A percentile compares a stretch with the other conserved stretches of the same genome.
Evolutionary conservation across 1,140 invertebrate species (phyloP).

Genomic region (Drosophila asahinai): DNA sequence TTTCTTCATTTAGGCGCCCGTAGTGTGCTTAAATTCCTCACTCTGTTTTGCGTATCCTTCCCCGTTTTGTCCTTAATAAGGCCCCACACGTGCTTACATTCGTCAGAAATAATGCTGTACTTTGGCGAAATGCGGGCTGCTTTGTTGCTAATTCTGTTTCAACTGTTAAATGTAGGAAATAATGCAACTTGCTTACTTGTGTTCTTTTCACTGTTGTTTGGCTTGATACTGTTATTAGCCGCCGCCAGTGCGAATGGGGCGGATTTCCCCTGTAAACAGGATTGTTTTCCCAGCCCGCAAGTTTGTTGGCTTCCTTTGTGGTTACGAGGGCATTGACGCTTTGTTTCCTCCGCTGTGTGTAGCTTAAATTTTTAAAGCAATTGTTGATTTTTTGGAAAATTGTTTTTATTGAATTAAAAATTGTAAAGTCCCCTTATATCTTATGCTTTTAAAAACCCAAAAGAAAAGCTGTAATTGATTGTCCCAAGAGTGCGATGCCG

Average conservation of each 20-base stretch:
- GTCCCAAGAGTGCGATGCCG: not conserved
- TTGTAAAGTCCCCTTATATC: too few species aligned
- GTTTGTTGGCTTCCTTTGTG: constrained; percentile 15
- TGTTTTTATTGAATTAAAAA: not conserved
- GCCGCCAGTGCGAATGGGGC: constrained; percentile 7
- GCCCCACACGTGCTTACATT: constrained; percentile 13
- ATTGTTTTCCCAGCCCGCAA: constrained; percentile 13
- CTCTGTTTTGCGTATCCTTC: constrained; percentile 10
- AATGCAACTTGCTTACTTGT: constrained; percentile 19
- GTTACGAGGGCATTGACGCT: constrained; percentile 19
- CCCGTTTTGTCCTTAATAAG: constrained; percentile 15
- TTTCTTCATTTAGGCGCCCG: constrained; percentile 56
- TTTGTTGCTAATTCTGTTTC: constrained; percentile 20
- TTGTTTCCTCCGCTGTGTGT: not conserved
- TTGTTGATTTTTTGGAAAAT: not conserved
- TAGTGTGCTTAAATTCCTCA: constrained; percentile 10
- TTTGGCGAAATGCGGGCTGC: constrained; percentile 14
- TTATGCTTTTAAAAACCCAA: not conserved
- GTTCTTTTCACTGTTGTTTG: constrained; percentile 15
- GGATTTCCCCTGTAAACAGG: constrained; percentile 15
- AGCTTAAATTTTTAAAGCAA: not conserved
- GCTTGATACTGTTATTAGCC: constrained; percentile 17
- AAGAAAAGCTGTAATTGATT: not conserved
- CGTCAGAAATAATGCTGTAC: constrained; percentile 16
- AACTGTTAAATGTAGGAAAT: constrained; percentile 15